phyloP scores from a whole-genome alignment of 2,888 invertebrate species.

The Brachypalpus laphriformis region DNA sequence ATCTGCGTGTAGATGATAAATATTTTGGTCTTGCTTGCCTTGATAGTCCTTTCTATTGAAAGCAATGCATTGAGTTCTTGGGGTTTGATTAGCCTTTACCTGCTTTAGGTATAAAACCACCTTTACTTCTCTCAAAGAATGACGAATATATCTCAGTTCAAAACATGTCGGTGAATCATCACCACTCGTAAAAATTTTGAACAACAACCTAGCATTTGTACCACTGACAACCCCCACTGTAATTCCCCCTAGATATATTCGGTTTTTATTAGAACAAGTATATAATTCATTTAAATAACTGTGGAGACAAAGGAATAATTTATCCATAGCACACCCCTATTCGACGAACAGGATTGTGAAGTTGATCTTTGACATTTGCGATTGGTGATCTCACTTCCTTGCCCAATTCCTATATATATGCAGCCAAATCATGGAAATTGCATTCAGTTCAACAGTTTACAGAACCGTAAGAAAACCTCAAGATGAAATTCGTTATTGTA shows the following conservation, averaged over 20 bases:
- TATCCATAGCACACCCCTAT: background rate
- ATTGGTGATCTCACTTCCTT: slow-evolving; percentile 23
- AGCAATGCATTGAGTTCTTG: no score
- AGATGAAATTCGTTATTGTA: slow-evolving; percentile 80
- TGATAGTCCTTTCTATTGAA: no score
- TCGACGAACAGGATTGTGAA: slow-evolving; percentile 1
- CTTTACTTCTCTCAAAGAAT: no score
- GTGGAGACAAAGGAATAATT: background rate
- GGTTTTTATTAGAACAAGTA: background rate
- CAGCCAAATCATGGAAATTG: background rate
- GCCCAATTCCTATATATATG: slow-evolving; percentile 56
- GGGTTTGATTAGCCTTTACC: no score
- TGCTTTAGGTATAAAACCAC: no score
- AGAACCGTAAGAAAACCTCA: slow-evolving; percentile 50
- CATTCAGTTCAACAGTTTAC: slow-evolving; percentile 45
- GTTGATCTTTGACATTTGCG: slow-evolving; percentile 33
- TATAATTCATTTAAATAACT: background rate
- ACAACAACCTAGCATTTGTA: background rate
- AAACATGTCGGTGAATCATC: no score
- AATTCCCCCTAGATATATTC: no score
- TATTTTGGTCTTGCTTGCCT: no score
- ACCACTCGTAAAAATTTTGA: no score
- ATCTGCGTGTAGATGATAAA: no score
- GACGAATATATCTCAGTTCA: no score
- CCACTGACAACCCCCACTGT: background rate